phyloP scores from a whole-genome alignment of 2,888 invertebrate species.

The Parasteatoda lunata region DNA sequence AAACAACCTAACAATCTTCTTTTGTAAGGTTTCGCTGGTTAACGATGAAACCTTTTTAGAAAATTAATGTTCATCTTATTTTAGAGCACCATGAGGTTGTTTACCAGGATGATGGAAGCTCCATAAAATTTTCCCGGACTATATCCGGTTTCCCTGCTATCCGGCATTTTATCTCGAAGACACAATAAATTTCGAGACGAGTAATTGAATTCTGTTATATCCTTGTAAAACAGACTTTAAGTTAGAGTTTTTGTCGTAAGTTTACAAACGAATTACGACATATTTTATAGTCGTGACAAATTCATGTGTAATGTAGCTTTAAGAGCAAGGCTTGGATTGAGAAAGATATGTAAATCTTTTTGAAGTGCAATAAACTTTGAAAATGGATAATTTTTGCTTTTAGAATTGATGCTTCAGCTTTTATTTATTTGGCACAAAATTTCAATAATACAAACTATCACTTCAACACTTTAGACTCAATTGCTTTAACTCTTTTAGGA shows the following conservation, averaged over 20 bases:
- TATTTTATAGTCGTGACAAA: background rate
- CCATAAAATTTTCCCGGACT: constrained; percentile 36
- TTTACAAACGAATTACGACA: background rate
- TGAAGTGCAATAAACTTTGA: too few species aligned
- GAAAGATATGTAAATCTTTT: too few species aligned
- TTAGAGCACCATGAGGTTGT: constrained; percentile 30
- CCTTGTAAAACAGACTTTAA: constrained; percentile 2
- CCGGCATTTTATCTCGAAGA: constrained; percentile 19
- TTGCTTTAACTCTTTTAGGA: too few species aligned
- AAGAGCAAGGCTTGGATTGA: too few species aligned
- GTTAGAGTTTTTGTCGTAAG: background rate
- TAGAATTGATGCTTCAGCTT: too few species aligned
- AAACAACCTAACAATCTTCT: too few species aligned
- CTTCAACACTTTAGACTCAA: too few species aligned
- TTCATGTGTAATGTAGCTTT: background rate
- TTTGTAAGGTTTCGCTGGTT: background rate
- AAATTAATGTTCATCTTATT: constrained; percentile 62
- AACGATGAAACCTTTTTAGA: constrained; percentile 40
- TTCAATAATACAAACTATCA: too few species aligned
- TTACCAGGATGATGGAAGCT: constrained; percentile 10
- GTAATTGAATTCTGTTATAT: constrained; percentile 27
- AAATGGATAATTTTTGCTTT: too few species aligned
- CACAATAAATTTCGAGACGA: constrained; percentile 33
- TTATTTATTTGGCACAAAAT: too few species aligned
- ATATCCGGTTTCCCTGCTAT: constrained; percentile 29